Evolutionary conservation across 1,140 invertebrate genomes (phyloP).

Genomic region (Drosophila willistoni): DNA sequence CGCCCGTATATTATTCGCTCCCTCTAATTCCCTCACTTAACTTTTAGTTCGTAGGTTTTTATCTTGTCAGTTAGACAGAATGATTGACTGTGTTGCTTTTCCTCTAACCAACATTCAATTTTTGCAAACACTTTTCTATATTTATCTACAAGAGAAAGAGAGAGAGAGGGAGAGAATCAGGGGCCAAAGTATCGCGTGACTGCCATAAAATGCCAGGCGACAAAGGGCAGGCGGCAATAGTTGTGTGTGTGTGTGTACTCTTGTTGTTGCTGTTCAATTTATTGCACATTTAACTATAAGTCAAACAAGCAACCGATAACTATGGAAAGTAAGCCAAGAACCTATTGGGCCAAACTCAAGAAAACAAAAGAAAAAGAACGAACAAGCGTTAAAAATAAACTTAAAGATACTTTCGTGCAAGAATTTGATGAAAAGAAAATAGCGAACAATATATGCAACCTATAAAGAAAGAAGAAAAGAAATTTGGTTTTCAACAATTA

Average conservation of each 20-base stretch:
- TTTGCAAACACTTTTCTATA: slow-evolving; percentile 69
- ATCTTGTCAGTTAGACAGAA: slow-evolving; percentile 64
- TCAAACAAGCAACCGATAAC: slow-evolving; percentile 70
- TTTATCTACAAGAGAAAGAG: slow-evolving; percentile 42
- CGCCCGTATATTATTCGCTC: too few relatives aligned
- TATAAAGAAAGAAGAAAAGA: too few relatives aligned
- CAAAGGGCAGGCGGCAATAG: slow-evolving; percentile 6
- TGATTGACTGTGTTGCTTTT: slow-evolving; percentile 78
- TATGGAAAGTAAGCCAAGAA: slow-evolving; percentile 53
- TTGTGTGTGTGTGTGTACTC: neutral
- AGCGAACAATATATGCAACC: too few relatives aligned
- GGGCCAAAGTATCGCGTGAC: slow-evolving; percentile 65
- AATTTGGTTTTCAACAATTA: too few relatives aligned
- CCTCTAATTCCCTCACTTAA: too few relatives aligned
- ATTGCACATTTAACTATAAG: slow-evolving; percentile 68
- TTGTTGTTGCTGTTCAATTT: slow-evolving; percentile 64
- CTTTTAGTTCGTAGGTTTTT: slow-evolving; percentile 33
- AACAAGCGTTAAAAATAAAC: slow-evolving; percentile 37
- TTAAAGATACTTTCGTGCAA: slow-evolving; percentile 59
- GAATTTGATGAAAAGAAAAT: neutral
- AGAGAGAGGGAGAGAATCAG: neutral
- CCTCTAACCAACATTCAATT: slow-evolving; percentile 78
- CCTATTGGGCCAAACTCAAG: slow-evolving; percentile 47
- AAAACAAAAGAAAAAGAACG: neutral
- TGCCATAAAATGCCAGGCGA: slow-evolving; percentile 34